Conservation (phyloP, 1,140 invertebrate species). For the Adelges cooleyi region DNA sequence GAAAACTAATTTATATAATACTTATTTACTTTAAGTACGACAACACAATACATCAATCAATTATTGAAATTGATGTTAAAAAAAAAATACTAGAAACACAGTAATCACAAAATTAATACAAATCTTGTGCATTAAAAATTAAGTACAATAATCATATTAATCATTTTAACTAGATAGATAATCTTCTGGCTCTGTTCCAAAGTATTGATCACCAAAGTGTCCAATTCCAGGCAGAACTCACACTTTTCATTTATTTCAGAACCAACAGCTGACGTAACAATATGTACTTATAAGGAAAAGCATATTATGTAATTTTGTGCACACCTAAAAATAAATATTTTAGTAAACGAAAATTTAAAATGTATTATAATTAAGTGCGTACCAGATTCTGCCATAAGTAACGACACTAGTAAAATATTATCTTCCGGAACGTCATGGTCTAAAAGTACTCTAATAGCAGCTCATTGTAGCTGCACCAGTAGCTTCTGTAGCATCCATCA, state of each 20-base stretch:
- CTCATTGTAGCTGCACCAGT: conserved; percentile 97
- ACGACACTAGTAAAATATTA: conserved; percentile 83
- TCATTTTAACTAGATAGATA: too few species aligned
- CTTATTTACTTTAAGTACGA: too few species aligned
- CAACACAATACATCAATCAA: too few species aligned
- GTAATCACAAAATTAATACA: too few species aligned
- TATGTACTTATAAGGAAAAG: conserved; percentile 92
- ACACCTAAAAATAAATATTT: conserved; percentile 52
- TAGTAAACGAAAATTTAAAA: too few species aligned
- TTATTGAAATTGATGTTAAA: too few species aligned
- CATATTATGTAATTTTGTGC: conserved; percentile 93
- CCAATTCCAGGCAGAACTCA: conserved; percentile 93
- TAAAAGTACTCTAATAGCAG: conserved; percentile 92
- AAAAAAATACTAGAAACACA: too few species aligned
- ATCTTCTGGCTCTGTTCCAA: conserved; percentile 74
- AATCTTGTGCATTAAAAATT: too few species aligned
- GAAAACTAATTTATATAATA: too few species aligned
- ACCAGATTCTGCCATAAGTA: conserved; percentile 91
- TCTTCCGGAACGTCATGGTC: conserved; percentile 95
- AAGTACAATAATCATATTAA: too few species aligned
- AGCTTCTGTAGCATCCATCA: conserved; percentile 97
- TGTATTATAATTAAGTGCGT: conserved; percentile 11
- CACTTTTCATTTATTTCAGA: conserved; percentile 96
- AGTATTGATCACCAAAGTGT: conserved; percentile 95
- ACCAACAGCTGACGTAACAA: conserved; percentile 94